Evolutionary conservation across 2,888 invertebrate species (phyloP).

Genomic region (Meganola albula): DNA sequence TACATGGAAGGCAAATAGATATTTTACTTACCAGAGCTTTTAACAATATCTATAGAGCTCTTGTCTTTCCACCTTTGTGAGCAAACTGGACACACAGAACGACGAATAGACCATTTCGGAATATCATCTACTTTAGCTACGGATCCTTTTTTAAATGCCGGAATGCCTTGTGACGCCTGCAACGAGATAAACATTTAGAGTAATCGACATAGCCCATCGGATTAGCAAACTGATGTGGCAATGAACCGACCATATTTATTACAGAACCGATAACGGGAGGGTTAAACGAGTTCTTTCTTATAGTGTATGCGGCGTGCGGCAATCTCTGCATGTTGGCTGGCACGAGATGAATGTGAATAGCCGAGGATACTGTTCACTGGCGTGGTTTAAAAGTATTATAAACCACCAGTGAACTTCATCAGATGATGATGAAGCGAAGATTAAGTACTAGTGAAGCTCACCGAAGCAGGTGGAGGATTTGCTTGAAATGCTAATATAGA

Average conservation of each 20-base stretch:
- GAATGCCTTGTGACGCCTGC: constrained; percentile 48
- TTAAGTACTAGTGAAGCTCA: constrained; percentile 16
- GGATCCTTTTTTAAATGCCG: constrained; percentile 48
- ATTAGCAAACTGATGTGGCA: too few species aligned
- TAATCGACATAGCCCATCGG: too few species aligned
- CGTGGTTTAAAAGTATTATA: too few species aligned
- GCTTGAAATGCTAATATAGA: constrained; percentile 62
- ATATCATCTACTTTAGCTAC: constrained; percentile 37
- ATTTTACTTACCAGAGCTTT: constrained; percentile 50
- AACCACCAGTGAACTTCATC: too few species aligned
- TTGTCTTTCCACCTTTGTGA: constrained; percentile 68
- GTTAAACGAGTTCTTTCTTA: too few species aligned
- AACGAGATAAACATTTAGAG: constrained; percentile 8
- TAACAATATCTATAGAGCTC: constrained; percentile 53
- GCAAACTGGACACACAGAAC: constrained; percentile 67
- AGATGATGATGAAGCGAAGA: background rate
- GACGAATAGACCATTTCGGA: constrained; percentile 64
- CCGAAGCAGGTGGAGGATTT: constrained; percentile 41
- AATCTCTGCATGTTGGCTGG: too few species aligned
- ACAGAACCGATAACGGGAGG: too few species aligned
- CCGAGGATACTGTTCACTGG: too few species aligned
- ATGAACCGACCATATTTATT: too few species aligned
- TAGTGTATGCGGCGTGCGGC: too few species aligned
- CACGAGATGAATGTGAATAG: too few species aligned
- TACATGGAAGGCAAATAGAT: background rate